These are phyloP conservation scores for Mycalesis mineus DNA, from an alignment of 2,888 invertebrate genomes.

Conservation along the genomic window DNA sequence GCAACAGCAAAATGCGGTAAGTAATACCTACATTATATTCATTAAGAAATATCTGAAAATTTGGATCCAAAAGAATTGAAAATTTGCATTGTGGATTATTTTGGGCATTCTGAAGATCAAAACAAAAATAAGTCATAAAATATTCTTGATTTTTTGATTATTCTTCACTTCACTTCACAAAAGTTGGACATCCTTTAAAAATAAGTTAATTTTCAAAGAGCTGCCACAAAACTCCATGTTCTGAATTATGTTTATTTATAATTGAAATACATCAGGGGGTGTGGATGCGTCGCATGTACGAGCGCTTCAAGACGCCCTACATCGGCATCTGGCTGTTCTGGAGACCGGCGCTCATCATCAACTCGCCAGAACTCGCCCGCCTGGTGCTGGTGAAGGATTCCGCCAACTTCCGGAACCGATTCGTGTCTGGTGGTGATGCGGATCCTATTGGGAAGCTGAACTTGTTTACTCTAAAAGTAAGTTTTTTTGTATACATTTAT, in stretches of 20 bases:
- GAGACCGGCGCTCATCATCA: conserved; percentile 53
- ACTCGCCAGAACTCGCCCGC: conserved; percentile 47
- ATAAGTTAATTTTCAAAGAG: too few relatives aligned
- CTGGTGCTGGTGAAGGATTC: conserved; percentile 51
- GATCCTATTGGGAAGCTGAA: conserved; percentile 51
- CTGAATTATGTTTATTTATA: not conserved
- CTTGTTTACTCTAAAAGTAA: conserved; percentile 51
- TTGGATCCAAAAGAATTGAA: too few relatives aligned
- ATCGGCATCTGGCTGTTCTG: conserved; percentile 59
- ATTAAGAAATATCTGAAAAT: too few relatives aligned
- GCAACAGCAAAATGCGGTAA: conserved; percentile 2
- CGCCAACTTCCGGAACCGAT: conserved; percentile 47
- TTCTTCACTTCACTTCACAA: too few relatives aligned
- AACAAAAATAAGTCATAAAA: too few relatives aligned
- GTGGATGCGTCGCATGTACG: conserved; percentile 47
- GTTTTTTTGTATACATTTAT: too few relatives aligned
- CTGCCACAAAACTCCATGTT: too few relatives aligned
- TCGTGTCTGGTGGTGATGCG: conserved; percentile 41
- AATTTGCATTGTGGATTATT: too few relatives aligned
- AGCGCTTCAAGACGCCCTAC: conserved; percentile 43
- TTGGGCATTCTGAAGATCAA: too few relatives aligned
- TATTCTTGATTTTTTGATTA: too few relatives aligned
- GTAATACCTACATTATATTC: too few relatives aligned
- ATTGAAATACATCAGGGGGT: conserved; percentile 34
- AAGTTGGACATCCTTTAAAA: too few relatives aligned